These are phyloP conservation scores for Setophaga kirtlandii DNA, from an alignment of 2,113 vertebrate species.

Conservation along the genomic window DNA sequence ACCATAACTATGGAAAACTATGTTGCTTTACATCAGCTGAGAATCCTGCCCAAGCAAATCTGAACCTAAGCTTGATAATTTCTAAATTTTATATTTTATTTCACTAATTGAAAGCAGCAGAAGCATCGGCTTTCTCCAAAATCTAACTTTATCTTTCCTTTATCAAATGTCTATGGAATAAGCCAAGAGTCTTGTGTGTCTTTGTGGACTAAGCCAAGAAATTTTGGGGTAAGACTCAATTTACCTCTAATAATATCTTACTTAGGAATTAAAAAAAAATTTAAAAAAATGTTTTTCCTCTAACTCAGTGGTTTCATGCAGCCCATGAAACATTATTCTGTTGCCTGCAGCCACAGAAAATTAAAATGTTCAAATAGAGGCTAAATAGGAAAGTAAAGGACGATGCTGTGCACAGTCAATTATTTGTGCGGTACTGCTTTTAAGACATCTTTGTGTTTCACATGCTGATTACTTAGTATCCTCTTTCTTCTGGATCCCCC, in stretches of 20 bases:
- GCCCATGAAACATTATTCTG: neutral
- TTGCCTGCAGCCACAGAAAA: neutral
- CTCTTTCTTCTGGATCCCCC: neutral
- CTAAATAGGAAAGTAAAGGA: neutral
- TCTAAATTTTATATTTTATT: slow-evolving; percentile 1
- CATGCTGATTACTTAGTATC: neutral
- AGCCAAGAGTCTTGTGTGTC: neutral
- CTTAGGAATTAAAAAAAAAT: neutral
- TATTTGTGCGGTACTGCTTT: neutral
- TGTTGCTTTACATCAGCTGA: neutral
- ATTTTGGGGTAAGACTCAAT: neutral
- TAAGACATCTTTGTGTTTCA: neutral
- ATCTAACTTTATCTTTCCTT: neutral
- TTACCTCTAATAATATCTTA: neutral
- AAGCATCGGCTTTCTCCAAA: neutral
- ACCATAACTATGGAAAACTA: neutral
- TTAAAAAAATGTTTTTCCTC: neutral
- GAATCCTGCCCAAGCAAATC: neutral
- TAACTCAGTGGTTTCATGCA: neutral
- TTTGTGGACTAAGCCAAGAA: neutral
- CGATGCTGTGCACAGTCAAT: neutral
- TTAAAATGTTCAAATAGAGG: neutral
- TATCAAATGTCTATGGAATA: neutral
- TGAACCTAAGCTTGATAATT: neutral
- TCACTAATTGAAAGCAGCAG: slow-evolving; percentile 3